Conservation (phyloP, 2,113 vertebrate genomes). For the Excalfactoria chinensis region DNA sequence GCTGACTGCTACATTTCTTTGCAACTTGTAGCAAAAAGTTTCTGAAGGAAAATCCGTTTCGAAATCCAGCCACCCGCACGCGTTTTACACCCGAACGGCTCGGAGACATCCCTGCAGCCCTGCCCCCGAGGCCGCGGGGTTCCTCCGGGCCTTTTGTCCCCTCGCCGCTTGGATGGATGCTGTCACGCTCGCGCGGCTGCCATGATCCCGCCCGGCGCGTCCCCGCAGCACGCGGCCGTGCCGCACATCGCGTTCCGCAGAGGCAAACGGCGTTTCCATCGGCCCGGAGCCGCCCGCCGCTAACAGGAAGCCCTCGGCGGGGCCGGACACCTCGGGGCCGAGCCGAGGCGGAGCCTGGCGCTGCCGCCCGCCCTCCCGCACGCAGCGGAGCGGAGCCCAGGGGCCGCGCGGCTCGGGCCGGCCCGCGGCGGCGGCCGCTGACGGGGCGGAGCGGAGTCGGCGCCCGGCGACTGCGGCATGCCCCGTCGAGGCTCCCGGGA, state of each 20-base stretch:
- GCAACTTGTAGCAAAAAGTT: neutral
- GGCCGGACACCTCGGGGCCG: neutral
- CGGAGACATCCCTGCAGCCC: too few species aligned
- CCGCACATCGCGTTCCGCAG: too few species aligned
- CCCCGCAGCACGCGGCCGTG: too few species aligned
- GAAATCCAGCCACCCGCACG: neutral
- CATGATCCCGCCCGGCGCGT: too few species aligned
- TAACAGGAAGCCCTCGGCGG: neutral
- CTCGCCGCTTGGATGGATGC: too few species aligned
- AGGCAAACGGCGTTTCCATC: too few species aligned
- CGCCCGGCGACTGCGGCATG: conserved; percentile 71
- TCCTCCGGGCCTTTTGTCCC: too few species aligned
- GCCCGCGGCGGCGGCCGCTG: neutral
- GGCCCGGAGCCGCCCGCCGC: too few species aligned
- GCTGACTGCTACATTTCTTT: neutral
- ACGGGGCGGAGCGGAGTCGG: neutral
- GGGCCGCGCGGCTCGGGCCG: neutral
- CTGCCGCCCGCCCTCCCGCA: neutral
- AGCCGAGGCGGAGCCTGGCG: neutral
- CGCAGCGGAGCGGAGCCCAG: neutral
- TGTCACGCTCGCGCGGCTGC: too few species aligned
- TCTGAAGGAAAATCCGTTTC: neutral
- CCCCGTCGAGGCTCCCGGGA: conserved; percentile 78
- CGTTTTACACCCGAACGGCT: too few species aligned
- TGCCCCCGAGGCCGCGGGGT: too few species aligned